These are phyloP conservation scores for Pagetopsis macropterus DNA, from an alignment of 2,797 vertebrate species.

Conservation along the genomic window DNA sequence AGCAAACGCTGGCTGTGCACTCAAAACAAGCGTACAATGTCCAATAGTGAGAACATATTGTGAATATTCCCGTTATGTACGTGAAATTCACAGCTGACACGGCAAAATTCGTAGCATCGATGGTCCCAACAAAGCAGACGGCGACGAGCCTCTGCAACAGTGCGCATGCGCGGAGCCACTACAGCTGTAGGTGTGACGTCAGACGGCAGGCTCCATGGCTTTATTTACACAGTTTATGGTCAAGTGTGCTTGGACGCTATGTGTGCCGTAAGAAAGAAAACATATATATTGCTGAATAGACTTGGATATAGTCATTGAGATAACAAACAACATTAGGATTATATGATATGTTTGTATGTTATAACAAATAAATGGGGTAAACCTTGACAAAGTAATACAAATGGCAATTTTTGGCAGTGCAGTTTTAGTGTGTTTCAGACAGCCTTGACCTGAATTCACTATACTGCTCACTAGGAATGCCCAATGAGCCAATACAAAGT, in stretches of 20 bases:
- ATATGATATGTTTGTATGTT: background rate
- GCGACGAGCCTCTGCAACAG: conserved; percentile 11
- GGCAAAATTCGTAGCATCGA: conserved; percentile 46
- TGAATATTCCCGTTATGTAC: background rate
- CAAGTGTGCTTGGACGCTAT: no score
- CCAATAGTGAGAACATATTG: background rate
- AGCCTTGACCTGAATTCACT: no score
- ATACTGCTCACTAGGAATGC: no score
- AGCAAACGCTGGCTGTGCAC: background rate
- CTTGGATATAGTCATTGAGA: no score
- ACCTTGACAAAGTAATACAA: background rate
- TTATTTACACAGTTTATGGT: background rate
- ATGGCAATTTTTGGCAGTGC: background rate
- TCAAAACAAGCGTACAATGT: background rate
- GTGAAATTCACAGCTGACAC: conserved; percentile 3
- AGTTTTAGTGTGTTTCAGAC: background rate
- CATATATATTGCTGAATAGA: no score
- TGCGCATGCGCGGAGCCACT: conserved; percentile 72
- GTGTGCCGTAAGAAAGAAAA: background rate
- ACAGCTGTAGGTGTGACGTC: conserved; percentile 73
- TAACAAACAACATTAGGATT: background rate
- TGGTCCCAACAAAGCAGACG: conserved; percentile 73
- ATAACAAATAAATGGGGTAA: background rate
- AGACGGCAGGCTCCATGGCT: conserved; percentile 7
- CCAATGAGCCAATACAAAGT: no score